These are phyloP conservation scores for Neodiprion virginianus DNA, from an alignment of 1,140 invertebrate genomes.

Conservation along the genomic window DNA sequence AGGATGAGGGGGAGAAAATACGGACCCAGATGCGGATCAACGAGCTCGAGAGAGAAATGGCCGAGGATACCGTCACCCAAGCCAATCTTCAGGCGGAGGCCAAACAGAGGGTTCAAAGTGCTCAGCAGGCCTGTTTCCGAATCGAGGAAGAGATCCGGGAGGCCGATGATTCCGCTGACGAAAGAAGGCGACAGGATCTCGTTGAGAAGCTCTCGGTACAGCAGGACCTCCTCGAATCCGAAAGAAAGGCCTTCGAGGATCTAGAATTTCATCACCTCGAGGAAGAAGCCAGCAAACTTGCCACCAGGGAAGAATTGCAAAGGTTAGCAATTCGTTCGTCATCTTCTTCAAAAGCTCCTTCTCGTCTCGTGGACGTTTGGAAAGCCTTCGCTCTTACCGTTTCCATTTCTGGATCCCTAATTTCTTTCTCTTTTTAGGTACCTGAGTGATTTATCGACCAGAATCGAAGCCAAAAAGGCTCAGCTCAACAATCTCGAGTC, in stretches of 20 bases:
- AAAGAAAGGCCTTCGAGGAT: slow-evolving; percentile 87
- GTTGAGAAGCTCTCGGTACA: slow-evolving; percentile 51
- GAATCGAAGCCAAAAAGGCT: slow-evolving; percentile 69
- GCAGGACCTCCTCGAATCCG: slow-evolving; percentile 74
- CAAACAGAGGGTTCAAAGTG: slow-evolving; percentile 45
- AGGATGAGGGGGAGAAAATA: slow-evolving; percentile 74
- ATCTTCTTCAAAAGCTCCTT: neutral
- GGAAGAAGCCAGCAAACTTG: slow-evolving; percentile 83
- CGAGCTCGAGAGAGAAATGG: slow-evolving; percentile 64
- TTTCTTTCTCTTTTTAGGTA: slow-evolving; percentile 42
- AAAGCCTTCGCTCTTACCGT: neutral
- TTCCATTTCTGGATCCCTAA: neutral
- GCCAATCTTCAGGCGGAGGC: slow-evolving; percentile 58
- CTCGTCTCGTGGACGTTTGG: neutral
- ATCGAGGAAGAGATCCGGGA: slow-evolving; percentile 49
- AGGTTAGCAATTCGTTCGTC: slow-evolving; percentile 60
- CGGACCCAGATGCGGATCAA: slow-evolving; percentile 69
- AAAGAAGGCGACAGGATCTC: slow-evolving; percentile 43
- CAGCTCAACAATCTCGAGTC: slow-evolving; percentile 72
- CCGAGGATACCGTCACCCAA: slow-evolving; percentile 54
- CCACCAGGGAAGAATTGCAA: slow-evolving; percentile 83
- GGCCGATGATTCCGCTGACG: slow-evolving; percentile 34
- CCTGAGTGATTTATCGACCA: slow-evolving; percentile 70
- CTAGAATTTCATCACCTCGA: slow-evolving; percentile 93
- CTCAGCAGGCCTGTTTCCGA: slow-evolving; percentile 57